Evolutionary conservation across 1,140 invertebrate genomes (phyloP), one percentile per base, ranked within the genome.

Genomic region (Steinernema khuongi): DNA sequence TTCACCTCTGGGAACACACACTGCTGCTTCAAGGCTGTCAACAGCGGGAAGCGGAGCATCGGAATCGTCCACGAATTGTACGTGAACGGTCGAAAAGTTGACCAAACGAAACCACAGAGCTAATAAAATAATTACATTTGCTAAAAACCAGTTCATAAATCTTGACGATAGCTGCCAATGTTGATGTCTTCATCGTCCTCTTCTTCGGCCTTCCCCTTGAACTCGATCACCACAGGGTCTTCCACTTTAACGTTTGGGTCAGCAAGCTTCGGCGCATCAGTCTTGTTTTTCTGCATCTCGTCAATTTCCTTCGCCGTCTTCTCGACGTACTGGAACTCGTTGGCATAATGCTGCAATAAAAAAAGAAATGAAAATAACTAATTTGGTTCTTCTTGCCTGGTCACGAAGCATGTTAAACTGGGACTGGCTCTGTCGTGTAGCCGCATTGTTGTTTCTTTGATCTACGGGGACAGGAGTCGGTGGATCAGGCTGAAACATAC

Each of bases 21-120:
- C 69, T 85, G 81, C 0, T 88, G 87, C 72, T 91, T 92, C 41
- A 88, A 88, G 81, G 89, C 90, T 1, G 83, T 88, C 1, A 89
- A 88, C 69, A 87, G 86, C 70, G 87, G 87, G 2, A 86, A 83
- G 71, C 67, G 83, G 19, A 80, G 78, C 31, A 78, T 80, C 11
- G 87, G 87, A 31, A 81, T 88, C 19, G 68, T 87, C 4, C 86
- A 88, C 70, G 81, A 80, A 72, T 79, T 88, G 7, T 84, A 79
- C 70, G 83, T 88, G 2, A 74, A 31, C 74, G 28, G 69, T 77
- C 68, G 32, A 76, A 36, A 69, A 69, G 30, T 69, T 2, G 33
- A 32, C 31, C 68, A 31, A 33, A 2, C 32, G 33, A 43, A 36
- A 26, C 70, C 29, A 67, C 19, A 67, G 7, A 19, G 7, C 7